These are phyloP conservation scores for Microctonus aethiopoides DNA, from an alignment of 2,888 invertebrate genomes.

Conservation along the genomic window DNA sequence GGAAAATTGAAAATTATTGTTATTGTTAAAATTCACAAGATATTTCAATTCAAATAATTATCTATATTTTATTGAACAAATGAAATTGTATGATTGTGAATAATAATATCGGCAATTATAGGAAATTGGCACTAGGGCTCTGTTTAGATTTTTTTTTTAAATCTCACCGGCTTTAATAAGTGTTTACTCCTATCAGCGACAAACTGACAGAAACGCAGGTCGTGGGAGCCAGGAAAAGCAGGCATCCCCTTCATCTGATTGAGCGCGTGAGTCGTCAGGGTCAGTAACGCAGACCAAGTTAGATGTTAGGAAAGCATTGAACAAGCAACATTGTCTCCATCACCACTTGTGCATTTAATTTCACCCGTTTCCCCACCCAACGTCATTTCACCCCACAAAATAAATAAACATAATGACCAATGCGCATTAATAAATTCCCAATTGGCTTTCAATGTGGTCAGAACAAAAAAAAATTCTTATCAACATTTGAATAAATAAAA, in stretches of 20 bases:
- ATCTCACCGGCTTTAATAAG: slow-evolving; percentile 95
- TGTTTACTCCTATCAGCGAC: slow-evolving; percentile 96
- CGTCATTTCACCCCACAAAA: background rate
- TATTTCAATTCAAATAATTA: background rate
- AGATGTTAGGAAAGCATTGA: slow-evolving; percentile 67
- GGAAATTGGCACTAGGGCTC: slow-evolving; percentile 64
- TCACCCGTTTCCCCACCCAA: slow-evolving; percentile 32
- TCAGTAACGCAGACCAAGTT: slow-evolving; percentile 66
- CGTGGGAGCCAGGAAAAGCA: slow-evolving; percentile 95
- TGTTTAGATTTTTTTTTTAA: slow-evolving; percentile 60
- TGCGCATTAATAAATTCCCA: background rate
- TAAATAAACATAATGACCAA: background rate
- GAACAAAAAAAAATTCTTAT: no score
- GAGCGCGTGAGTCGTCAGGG: slow-evolving; percentile 68
- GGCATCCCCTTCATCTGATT: slow-evolving; percentile 91
- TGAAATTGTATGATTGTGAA: background rate
- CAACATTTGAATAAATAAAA: no score
- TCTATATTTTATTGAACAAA: background rate
- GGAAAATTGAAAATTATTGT: background rate
- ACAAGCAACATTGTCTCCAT: slow-evolving; percentile 67
- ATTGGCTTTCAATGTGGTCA: slow-evolving; percentile 4
- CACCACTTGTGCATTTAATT: slow-evolving; percentile 62
- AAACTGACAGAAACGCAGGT: slow-evolving; percentile 94
- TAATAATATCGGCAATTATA: slow-evolving; percentile 40
- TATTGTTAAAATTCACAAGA: background rate